Percentiles rank a stretch among this genome's conserved stretches.
Conservation (phyloP, 2,113 vertebrate species). For the Hyla sarda region DNA sequence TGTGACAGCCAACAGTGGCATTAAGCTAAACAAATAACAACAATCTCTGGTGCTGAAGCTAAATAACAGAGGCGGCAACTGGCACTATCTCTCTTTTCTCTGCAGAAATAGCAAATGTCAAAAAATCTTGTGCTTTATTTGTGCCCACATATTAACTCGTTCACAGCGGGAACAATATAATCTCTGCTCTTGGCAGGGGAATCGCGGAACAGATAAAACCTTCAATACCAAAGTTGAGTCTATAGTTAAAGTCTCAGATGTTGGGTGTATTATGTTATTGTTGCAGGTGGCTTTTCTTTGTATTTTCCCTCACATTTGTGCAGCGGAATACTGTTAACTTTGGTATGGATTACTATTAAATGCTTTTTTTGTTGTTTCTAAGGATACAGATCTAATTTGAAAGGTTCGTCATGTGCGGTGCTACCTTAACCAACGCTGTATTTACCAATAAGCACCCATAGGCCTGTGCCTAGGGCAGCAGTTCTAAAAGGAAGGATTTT, state of each 20-base stretch:
- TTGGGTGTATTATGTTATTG: background rate
- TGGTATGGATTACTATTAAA: background rate
- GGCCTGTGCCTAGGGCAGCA: no score
- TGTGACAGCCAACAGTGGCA: constrained; percentile 60
- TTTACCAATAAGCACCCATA: no score
- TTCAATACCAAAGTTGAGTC: background rate
- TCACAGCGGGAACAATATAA: background rate
- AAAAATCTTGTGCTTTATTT: constrained; percentile 49
- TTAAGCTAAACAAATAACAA: constrained; percentile 60
- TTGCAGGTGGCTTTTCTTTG: constrained; percentile 2
- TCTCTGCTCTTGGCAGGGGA: background rate
- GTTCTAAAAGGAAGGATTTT: no score
- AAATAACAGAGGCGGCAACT: constrained; percentile 59
- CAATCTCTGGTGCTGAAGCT: constrained; percentile 57
- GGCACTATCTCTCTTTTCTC: constrained; percentile 40
- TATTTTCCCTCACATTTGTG: background rate
- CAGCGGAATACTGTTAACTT: background rate
- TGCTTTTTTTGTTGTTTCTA: background rate
- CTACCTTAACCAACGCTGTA: background rate
- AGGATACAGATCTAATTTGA: background rate
- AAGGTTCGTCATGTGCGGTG: background rate
- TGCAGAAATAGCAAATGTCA: constrained; percentile 58
- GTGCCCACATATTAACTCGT: constrained; percentile 51
- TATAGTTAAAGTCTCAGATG: background rate
- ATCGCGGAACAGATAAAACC: constrained; percentile 3